Conservation (phyloP, 2,888 invertebrate species). For the Lasioglossum malachurum region DNA sequence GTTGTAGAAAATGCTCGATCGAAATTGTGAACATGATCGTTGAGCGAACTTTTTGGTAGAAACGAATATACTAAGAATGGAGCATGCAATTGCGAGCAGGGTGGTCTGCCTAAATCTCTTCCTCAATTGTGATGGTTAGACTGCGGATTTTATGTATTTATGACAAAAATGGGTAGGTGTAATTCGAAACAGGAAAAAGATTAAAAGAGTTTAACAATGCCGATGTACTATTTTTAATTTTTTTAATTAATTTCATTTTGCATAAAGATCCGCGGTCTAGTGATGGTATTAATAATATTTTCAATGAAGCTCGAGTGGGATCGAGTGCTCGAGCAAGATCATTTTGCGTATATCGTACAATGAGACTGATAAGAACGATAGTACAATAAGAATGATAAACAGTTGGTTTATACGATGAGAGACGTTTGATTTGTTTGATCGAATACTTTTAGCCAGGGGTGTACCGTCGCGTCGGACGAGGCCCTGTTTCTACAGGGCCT, state of each 20-base stretch:
- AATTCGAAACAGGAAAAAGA: too few relatives aligned
- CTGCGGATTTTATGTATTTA: too few relatives aligned
- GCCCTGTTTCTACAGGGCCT: slow-evolving; percentile 57
- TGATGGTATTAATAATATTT: background rate
- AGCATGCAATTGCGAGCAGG: background rate
- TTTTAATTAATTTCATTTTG: too few relatives aligned
- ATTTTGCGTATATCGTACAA: background rate
- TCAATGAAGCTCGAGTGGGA: background rate
- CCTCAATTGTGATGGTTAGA: background rate
- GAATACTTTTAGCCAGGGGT: slow-evolving; percentile 5
- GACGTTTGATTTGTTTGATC: background rate
- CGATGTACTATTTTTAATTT: too few relatives aligned
- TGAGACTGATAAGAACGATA: background rate
- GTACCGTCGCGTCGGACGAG: slow-evolving; percentile 20
- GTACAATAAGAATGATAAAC: background rate
- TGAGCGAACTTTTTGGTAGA: background rate
- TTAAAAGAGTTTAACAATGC: too few relatives aligned
- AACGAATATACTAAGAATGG: background rate
- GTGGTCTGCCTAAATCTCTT: background rate
- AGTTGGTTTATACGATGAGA: background rate
- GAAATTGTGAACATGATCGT: background rate
- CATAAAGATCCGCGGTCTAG: too few relatives aligned
- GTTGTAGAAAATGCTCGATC: background rate
- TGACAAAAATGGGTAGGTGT: too few relatives aligned
- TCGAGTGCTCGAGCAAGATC: background rate